Conservation (phyloP, 2,113 vertebrate species). For the Oreochromis tanganicae region DNA sequence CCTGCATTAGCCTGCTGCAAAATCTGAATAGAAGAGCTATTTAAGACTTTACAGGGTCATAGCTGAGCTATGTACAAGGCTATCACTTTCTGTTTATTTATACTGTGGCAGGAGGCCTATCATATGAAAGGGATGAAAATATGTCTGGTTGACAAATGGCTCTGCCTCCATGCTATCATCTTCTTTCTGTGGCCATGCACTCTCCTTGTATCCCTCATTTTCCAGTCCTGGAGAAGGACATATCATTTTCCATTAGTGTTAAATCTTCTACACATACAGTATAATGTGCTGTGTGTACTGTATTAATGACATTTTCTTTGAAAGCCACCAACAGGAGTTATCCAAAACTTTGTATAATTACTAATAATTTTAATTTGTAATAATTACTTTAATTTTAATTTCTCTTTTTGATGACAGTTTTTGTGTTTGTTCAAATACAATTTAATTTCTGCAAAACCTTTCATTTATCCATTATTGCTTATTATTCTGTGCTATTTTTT, state of each 20-base stretch:
- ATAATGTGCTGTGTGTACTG: neutral
- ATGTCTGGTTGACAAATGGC: neutral
- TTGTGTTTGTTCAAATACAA: neutral
- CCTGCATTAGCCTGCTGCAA: neutral
- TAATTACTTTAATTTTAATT: neutral
- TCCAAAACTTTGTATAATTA: neutral
- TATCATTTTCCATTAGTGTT: neutral
- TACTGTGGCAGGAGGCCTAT: conserved; percentile 1
- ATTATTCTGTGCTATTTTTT: neutral
- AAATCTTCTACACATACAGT: neutral
- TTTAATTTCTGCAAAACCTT: neutral
- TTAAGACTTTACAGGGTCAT: conserved; percentile 19
- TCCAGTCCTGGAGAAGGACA: neutral
- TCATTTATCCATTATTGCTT: neutral
- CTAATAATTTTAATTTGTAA: neutral
- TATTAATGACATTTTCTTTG: neutral
- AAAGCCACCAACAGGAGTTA: neutral
- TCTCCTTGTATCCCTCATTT: neutral
- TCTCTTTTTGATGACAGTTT: neutral
- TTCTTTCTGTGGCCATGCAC: neutral
- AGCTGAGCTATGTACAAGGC: conserved; percentile 42
- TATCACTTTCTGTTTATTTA: conserved; percentile 55
- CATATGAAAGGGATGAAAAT: conserved; percentile 21
- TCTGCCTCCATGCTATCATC: neutral
- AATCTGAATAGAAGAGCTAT: conserved; percentile 29